Base-by-base conservation (phyloP, 2,888 invertebrate species). In the Drosophila incognita region DNA sequence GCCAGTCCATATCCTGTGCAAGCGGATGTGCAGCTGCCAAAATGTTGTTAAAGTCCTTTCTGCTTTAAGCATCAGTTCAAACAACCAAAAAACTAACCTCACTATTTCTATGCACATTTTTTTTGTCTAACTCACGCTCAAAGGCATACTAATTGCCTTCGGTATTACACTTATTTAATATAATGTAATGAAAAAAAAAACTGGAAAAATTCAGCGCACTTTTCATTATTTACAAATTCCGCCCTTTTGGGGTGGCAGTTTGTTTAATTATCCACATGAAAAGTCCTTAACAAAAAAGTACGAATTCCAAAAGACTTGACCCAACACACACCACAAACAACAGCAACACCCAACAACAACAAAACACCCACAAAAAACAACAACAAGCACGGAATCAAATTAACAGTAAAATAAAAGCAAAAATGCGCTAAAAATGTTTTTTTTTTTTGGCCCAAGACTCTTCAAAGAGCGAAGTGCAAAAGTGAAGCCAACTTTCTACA, bases 201-300 rank as follows among this genome's bases (percentile, higher is more conserved):
- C 48, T 48, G 4, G 5, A 48, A 38, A 46, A 69, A 65, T 79
- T 53, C 52, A 46, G 58, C 57, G 65, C 35, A 69, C 60, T 72
- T 68, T 60, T 70, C 69, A 46, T 64, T 64, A 29, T 35, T 15
- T 38, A 21, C 35, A 40, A 52, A 60, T 60, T 69, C 60, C 40
- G 56, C 48, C 61, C 70, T 73, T 82, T 87, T 71, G 31, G 66
- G 57, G 63, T 80, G 89, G 85, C 73, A 82, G 85, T 86, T 79
- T 85, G 86, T 81, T 89, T 86, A 86, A 86, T 86, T 86, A 86
- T 89, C 84, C 88, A 82, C 90, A 89, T 85, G 86, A 86, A 87
- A 83, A 88, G 89, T 75, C 67, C 72, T 72, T 70, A 57, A 59
- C 70, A 75, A 79, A 67, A 74, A 63, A 56, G 29, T 54, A 62